Evolutionary conservation across 2,797 vertebrate species (phyloP).

Genomic region (Sebastes paucispinis): DNA sequence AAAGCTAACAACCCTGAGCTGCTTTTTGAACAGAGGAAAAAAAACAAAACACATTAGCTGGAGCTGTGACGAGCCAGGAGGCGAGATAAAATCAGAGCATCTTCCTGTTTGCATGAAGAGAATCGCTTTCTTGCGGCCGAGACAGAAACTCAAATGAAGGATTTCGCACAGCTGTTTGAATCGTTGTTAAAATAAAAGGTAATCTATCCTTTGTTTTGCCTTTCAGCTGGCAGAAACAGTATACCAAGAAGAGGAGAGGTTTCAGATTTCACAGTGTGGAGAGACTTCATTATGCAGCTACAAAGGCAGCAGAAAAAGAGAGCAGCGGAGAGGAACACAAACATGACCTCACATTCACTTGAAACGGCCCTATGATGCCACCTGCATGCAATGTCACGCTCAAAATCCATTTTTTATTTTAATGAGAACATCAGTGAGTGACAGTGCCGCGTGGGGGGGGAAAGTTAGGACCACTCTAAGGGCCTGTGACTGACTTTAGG

Average conservation of each 20-base stretch:
- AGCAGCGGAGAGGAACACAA: conserved; percentile 44
- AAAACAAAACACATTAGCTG: not conserved
- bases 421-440: conserved; percentile 35
- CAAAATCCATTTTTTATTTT: conserved; percentile 37
- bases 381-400: conserved; percentile 23
- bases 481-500: no score
- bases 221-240: conserved; percentile 63
- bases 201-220: conserved; percentile 77
- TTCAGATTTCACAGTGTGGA: conserved; percentile 75
- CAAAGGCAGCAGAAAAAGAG: conserved; percentile 52
- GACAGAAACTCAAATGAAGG: conserved; percentile 1
- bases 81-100: conserved; percentile 23
- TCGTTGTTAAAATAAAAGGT: conserved; percentile 64
- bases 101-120: conserved; percentile 19
- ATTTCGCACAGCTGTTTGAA: conserved; percentile 78
- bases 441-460: not conserved
- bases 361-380: conserved; percentile 29
- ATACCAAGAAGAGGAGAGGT: conserved; percentile 45
- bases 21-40: conserved; percentile 12
- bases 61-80: conserved; percentile 10
- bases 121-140: conserved; percentile 14
- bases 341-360: conserved; percentile 37
- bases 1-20: conserved; percentile 2
- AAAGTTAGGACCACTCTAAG: no score
- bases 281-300: conserved; percentile 77